Evolutionary conservation across 23 tunicate species (phyloP), one percentile per base, ranked within the genome.

Genomic region (Styela clava): DNA sequence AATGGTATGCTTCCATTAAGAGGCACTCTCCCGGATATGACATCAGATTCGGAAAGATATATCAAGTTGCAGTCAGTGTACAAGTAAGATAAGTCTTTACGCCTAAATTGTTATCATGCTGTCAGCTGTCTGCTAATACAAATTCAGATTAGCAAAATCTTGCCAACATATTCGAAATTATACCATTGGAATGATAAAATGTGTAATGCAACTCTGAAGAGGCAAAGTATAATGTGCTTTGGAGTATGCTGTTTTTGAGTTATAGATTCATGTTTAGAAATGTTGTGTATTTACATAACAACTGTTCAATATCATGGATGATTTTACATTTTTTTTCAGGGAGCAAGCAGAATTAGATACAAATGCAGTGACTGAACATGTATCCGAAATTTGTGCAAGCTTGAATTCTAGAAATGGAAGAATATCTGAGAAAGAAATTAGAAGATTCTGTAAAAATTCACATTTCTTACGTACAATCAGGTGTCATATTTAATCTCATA

Each of bases 41-140:
- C 90, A 69, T 91, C 99, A 2, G 99, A 96, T 65, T 96, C 99
- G 22, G 94, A 96, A 33, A 67, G 87, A 21, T 96, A 91, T 67
- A 82, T 96, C n/a, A 79, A 78, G 61, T 67, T 96, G 71, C 93
- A 86, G 72, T 85, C 86, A 24, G 83, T 96, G 24, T 96, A 96
- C 81, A 86, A 83, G 62, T 83, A 79, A 44, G 12, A 84, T n/a
- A 86, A 12, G 7, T 44, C 56, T 44, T 44, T 44, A 44, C n/a
- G n/a, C n/a, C n/a, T n/a, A n/a, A n/a, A n/a, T n/a, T n/a, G n/a
- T n/a, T n/a, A n/a, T n/a, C n/a, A n/a, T n/a, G n/a, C n/a, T n/a
- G n/a, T n/a, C n/a, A n/a, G n/a, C n/a, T n/a, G n/a, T n/a, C n/a
- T n/a, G n/a, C n/a, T n/a, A n/a, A n/a, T n/a, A n/a, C n/a, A n/a